Percentiles rank a stretch among this genome's conserved stretches.
phyloP scores from a whole-genome alignment of 2,888 invertebrate genomes.

The Dioctria linearis region DNA sequence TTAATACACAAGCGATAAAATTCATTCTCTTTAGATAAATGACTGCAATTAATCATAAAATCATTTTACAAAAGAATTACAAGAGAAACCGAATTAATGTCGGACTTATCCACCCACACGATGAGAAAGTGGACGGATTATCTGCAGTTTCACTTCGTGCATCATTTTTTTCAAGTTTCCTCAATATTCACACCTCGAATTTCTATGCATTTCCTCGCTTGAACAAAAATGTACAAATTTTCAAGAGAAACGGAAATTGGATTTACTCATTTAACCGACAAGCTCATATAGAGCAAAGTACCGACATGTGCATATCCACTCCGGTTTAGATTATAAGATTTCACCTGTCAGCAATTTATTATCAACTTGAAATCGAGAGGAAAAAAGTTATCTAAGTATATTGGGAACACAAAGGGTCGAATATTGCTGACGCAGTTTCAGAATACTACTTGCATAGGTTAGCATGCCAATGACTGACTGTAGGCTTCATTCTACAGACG shows the following conservation, averaged over 20 bases:
- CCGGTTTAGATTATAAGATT: background rate
- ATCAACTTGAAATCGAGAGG: background rate
- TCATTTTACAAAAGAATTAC: background rate
- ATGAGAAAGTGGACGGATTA: background rate
- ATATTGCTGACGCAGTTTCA: background rate
- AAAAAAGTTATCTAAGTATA: no score
- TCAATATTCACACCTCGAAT: background rate
- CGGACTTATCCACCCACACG: no score
- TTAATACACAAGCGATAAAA: no score
- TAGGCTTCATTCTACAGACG: background rate
- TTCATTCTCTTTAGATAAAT: no score
- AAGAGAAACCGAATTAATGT: background rate
- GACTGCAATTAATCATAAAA: no score
- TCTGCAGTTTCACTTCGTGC: background rate
- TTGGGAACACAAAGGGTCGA: background rate
- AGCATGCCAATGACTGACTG: background rate
- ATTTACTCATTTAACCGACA: background rate
- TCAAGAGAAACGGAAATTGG: background rate
- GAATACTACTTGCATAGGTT: background rate
- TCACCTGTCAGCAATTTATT: background rate
- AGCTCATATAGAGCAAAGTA: background rate
- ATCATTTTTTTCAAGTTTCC: background rate
- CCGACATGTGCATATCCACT: background rate
- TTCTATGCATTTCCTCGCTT: background rate
- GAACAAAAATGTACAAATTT: background rate